A percentile compares a stretch with the other conserved stretches of the same genome.
These are phyloP conservation scores for Ptilodon capucinus DNA, from an alignment of 2,888 invertebrate species.

Conservation along the genomic window DNA sequence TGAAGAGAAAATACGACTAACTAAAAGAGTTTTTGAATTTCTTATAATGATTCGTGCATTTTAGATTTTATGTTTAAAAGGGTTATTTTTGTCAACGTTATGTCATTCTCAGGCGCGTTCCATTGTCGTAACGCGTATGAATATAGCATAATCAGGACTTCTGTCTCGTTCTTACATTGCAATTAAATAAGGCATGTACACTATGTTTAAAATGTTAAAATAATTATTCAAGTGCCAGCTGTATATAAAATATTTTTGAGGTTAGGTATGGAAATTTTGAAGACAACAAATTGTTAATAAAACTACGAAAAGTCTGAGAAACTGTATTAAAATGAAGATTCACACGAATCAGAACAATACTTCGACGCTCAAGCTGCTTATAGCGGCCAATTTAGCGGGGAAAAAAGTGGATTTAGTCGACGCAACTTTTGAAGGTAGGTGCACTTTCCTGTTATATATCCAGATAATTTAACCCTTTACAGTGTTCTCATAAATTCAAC, in stretches of 20 bases:
- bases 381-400: slow-evolving; percentile 86
- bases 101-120: background rate
- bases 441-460: slow-evolving; percentile 8
- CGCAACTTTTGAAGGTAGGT: slow-evolving; percentile 84
- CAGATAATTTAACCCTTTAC: background rate
- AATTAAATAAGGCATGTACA: background rate
- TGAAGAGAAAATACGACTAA: too few relatives aligned
- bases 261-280: slow-evolving; percentile 36
- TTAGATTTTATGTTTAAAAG: background rate
- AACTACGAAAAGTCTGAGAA: slow-evolving; percentile 30
- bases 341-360: slow-evolving; percentile 90
- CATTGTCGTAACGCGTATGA: background rate
- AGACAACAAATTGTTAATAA: slow-evolving; percentile 11
- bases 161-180: background rate
- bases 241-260: slow-evolving; percentile 18
- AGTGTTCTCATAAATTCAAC: too few relatives aligned
- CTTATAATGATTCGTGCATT: too few relatives aligned
- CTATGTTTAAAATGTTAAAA: background rate
- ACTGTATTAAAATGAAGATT: slow-evolving; percentile 83
- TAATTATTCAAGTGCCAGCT: slow-evolving; percentile 30
- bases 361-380: slow-evolving; percentile 87
- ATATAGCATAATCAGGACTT: background rate
- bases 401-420: slow-evolving; percentile 81
- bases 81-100: background rate
- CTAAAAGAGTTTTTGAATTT: too few relatives aligned